Base-by-base conservation (phyloP, 2,113 vertebrate species). In the Nesoenas mayeri region DNA sequence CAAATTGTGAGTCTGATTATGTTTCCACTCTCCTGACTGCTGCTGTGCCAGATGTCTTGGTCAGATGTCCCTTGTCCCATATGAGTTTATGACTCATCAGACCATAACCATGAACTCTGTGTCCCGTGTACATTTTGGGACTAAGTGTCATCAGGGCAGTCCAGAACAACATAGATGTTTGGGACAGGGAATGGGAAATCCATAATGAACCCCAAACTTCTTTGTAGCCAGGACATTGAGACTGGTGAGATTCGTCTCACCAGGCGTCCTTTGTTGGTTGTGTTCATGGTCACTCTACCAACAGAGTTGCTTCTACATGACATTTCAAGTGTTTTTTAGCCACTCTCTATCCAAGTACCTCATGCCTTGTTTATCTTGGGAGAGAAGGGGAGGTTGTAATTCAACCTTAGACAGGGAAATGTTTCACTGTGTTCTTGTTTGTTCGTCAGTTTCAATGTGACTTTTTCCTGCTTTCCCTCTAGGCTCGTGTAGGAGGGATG, bases 401-500 rank as follows among this genome's bases (percentile, higher is more conserved):
- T 40, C n/a, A 50, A 12, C 44, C 36, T 51, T 47, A 64, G 51
- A 26, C 34, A 22, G 16, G 34, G 19, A n/a, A n/a, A 17, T 2
- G 4, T 12, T 74, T 22, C 38, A 75, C 26, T 11, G 6, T 0
- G 2, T 14, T 79, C 36, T 66, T 51, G 10, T 38, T 73, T 21
- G 7, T 15, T 36, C 2, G 1, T 9, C 3, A 25, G 10, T 42
- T 88, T 61, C 54, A 61, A 0, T 0, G 6, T 1, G 11, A 5
- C 53, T 69, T n/a, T 64, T 32, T 25, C 38, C 26, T 56, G 1
- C 56, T 34, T 96, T 85, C 34, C 56, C 47, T 54, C 10, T 71
- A 99, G 99, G 99, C 99, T 48, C 99, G 99, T 10, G 99, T 99
- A 6, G 99, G 99, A 16, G 99, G 99, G 13, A 99, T 99, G 91